Evolutionary conservation across 1,140 invertebrate genomes (phyloP), one percentile per base, ranked within the genome.

Genomic region (Drosophila elegans): DNA sequence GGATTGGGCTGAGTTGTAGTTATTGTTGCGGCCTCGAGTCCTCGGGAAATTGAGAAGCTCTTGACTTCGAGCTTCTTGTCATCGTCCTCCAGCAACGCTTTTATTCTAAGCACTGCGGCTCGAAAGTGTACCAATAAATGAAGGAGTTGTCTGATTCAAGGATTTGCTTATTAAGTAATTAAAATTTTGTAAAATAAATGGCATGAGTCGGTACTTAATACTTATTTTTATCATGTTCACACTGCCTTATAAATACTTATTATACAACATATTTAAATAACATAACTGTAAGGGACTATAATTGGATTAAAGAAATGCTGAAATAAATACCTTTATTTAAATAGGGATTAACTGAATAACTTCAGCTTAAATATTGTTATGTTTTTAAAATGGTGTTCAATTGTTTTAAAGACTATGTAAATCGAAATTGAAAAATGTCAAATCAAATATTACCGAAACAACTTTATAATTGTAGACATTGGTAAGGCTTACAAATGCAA

Each of bases 31-130:
- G 44, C 29, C 36, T 13, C 36, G 59, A 69, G 64, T 56, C 41
- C 67, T 71, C 64, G 67, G 64, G 63, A 69, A 71, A 71, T 71
- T 56, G 67, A 71, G 67, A 56, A 71, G 64, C 48, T 69, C 67
- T 71, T 56, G 64, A 71, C 67, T 71, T 69, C 51, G 21, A 71
- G 64, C 64, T 57, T 56, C 64, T 69, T 71, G 67, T 56, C 64
- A 32, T 56, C 42, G 52, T 69, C 64, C n/a, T 46, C 42, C 6
- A 63, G 34, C 42, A 48, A 27, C 48, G 51, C 64, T 55, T 34
- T 52, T 34, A 42, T 45, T 25, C 2, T 46, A 21, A 29, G 21
- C 29, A 57, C 64, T 57, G 21, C 5, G 36, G n/a, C 13, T 34
- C 21, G 29, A 2, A 32, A 46, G 62, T 39, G 16, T 25, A 4